Evolutionary conservation across 2,113 vertebrate species (phyloP), one percentile per base, ranked within the genome.

Genomic region (Sturnus vulgaris): DNA sequence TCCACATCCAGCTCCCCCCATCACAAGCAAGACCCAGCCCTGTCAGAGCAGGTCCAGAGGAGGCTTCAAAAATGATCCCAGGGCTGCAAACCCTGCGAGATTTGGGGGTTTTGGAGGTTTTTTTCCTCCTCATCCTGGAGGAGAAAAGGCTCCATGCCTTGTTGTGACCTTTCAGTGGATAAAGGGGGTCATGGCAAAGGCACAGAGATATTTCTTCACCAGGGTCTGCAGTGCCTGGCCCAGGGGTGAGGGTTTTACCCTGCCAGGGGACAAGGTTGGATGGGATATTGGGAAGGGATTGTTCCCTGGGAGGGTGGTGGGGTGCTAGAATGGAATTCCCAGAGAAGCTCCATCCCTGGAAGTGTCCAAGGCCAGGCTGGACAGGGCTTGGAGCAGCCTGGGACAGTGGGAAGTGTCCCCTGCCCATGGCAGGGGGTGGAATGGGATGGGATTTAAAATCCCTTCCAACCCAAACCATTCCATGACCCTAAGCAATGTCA

Each of bases 1-100:
- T 7, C 42, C 35, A 61, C 0, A 0, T 30, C 12, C 56, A 47
- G 55, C 24, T 61, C 7, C 6, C 5, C 11, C 55, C 30, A 10
- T 7, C 30, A 44, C 5, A 7, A 28, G 40, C 19, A 47, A 25
- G 15, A 55, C 28, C 15, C 47, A 28, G 16, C 49, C 25, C 24
- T 55, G 56, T 24, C 17, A 21, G n/a, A 47, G 12, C 46, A 59
- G 46, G 39, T 15, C 46, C 64, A 46, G 33, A 61, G 28, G 22
- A 60, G 27, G 5, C 27, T 12, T 28, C 2, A 0, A 15, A 61
- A 70, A 78, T 47, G 1, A 39, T 40, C n/a, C 49, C 49, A 63
- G 35, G 30, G 12, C 25, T 50, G 30, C 13, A 76, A 68, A 50
- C 13, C 21, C 25, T 42, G 18, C 0, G 2, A 50, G 53, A 33